phyloP scores from a whole-genome alignment of 2,888 invertebrate genomes.

The Loripinus fragilis region DNA sequence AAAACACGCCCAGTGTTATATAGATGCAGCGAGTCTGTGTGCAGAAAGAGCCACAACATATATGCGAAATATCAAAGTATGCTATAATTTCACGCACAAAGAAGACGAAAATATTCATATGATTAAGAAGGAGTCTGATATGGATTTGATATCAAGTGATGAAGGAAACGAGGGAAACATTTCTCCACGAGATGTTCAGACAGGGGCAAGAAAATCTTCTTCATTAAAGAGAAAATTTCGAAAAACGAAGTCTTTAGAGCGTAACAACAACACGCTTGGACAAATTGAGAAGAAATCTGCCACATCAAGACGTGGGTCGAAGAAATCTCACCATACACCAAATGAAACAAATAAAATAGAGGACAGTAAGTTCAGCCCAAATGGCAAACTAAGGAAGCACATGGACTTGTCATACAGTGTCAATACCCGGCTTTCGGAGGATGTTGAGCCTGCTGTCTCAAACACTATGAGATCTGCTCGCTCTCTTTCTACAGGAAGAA shows the following conservation, averaged over 20 bases:
- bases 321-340: background rate
- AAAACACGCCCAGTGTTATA: slow-evolving; percentile 60
- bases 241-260: background rate
- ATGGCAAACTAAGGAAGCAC: no score
- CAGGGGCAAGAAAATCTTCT: background rate
- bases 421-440: background rate
- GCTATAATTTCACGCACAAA: slow-evolving; percentile 55
- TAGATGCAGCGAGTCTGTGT: slow-evolving; percentile 67
- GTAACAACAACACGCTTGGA: background rate
- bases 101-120: background rate
- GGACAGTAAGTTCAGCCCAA: no score
- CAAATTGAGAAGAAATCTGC: background rate
- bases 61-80: slow-evolving; percentile 76
- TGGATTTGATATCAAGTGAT: slow-evolving; percentile 14
- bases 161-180: background rate
- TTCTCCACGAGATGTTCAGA: background rate
- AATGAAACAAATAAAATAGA: background rate
- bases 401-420: background rate
- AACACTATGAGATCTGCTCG: slow-evolving; percentile 31
- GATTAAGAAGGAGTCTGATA: slow-evolving; percentile 10
- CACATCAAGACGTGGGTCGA: background rate
- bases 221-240: slow-evolving; percentile 2
- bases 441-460: background rate
- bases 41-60: slow-evolving; percentile 70
- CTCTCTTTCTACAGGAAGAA: slow-evolving; percentile 40